These are phyloP conservation scores for Penaeus chinensis DNA, from an alignment of 1,140 invertebrate genomes.

Conservation along the genomic window DNA sequence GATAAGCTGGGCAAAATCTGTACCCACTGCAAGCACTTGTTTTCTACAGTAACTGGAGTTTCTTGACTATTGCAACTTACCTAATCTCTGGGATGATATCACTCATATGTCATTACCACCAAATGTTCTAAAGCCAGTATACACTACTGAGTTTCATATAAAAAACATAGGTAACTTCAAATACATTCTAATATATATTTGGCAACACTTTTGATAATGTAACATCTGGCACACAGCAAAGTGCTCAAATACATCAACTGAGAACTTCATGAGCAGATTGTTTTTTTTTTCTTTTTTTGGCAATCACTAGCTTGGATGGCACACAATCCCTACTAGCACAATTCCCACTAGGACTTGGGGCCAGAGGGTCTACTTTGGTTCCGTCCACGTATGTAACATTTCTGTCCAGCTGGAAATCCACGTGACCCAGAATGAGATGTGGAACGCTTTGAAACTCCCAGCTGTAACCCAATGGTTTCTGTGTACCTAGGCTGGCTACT, in stretches of 20 bases:
- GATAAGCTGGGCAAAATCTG: constrained; percentile 24
- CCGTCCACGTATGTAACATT: constrained; percentile 38
- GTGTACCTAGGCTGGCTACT: constrained; percentile 12
- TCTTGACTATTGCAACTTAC: not conserved
- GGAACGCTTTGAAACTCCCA: constrained; percentile 1
- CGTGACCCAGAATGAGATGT: constrained; percentile 16
- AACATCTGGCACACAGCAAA: constrained; percentile 47
- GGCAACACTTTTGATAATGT: constrained; percentile 48
- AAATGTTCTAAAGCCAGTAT: constrained; percentile 24
- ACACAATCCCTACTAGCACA: constrained; percentile 39
- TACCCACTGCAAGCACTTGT: constrained; percentile 11
- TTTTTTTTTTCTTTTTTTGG: constrained; percentile 30
- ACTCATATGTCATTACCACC: constrained; percentile 36
- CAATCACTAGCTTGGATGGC: constrained; percentile 54
- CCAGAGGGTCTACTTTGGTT: constrained; percentile 35
- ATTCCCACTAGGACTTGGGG: constrained; percentile 52
- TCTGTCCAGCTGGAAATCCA: constrained; percentile 38
- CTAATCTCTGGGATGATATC: constrained; percentile 32
- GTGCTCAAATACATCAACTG: constrained; percentile 34
- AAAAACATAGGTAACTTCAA: constrained; percentile 41
- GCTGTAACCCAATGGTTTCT: constrained; percentile 42
- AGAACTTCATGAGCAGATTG: constrained; percentile 41
- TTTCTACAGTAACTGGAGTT: constrained; percentile 13
- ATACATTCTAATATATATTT: constrained; percentile 41
- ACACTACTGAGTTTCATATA: constrained; percentile 42